Conservation (phyloP, 2,797 vertebrate genomes). For the Fistularia tabacaria region DNA sequence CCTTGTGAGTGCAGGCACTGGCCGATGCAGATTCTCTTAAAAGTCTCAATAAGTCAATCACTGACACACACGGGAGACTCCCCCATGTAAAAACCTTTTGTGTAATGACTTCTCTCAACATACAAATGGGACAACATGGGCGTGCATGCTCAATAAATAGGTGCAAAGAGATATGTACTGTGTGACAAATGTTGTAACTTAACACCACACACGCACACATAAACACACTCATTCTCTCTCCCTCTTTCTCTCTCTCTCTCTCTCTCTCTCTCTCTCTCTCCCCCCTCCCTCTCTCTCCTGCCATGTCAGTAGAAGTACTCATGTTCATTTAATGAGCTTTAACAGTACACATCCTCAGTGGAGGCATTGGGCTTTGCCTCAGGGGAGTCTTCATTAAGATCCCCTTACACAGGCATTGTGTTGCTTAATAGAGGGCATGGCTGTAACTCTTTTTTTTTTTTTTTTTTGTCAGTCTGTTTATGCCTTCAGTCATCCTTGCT, state of each 20-base stretch:
- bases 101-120: conserved; percentile 37
- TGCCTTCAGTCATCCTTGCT: conserved; percentile 49
- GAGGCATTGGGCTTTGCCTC: conserved; percentile 59
- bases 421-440: conserved; percentile 67
- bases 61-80: no score
- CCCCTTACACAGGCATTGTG: conserved; percentile 68
- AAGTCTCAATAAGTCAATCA: no score
- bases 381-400: conserved; percentile 72
- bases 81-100: conserved; percentile 11
- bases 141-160: conserved; percentile 36
- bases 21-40: no score
- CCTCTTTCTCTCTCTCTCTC: no score
- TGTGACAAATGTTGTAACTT: conserved; percentile 61
- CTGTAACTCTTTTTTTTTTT: conserved; percentile 45
- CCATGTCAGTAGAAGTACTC: conserved; percentile 52
- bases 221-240: conserved; percentile 25
- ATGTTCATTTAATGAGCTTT: conserved; percentile 72
- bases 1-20: no score
- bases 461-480: conserved; percentile 55
- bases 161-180: conserved; percentile 44
- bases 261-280: no score
- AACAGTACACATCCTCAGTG: conserved; percentile 65
- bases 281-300: no score
- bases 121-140: conserved; percentile 34
- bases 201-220: conserved; percentile 41